Percentiles rank a stretch among this genome's conserved stretches.
Evolutionary conservation across 2,113 vertebrate genomes (phyloP).

Genomic region (Eclectus roratus): DNA sequence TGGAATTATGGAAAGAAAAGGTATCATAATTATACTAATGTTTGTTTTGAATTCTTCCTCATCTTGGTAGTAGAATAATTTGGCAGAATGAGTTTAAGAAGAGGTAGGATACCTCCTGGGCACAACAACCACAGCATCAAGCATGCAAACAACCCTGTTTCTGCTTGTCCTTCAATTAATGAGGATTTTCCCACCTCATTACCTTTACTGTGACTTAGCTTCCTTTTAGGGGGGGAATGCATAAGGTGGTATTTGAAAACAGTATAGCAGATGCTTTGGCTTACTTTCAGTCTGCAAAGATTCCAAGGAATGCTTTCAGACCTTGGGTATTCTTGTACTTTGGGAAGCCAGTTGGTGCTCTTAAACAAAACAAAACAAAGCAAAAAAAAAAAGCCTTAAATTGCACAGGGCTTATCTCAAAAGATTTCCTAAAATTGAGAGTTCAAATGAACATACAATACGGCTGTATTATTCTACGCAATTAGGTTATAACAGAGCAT

Average conservation of each 20-base stretch:
- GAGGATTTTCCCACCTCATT: not conserved
- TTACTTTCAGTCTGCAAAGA: not conserved
- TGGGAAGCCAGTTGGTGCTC: not conserved
- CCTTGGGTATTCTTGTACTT: not conserved
- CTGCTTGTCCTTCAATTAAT: not conserved
- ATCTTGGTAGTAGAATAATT: not conserved
- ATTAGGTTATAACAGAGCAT: not conserved
- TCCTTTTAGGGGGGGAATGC: not conserved
- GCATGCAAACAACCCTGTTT: not conserved
- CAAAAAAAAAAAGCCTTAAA: not conserved
- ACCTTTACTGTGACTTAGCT: not conserved
- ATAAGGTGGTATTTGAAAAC: not conserved
- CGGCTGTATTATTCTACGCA: not conserved
- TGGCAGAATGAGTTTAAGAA: not conserved
- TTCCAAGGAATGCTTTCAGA: constrained; percentile 14
- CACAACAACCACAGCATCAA: not conserved
- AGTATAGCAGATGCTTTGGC: not conserved
- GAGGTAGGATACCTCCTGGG: not conserved
- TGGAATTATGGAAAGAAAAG: not conserved
- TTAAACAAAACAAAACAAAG: not conserved
- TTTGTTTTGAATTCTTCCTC: not conserved
- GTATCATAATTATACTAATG: not conserved
- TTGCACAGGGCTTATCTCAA: not conserved
- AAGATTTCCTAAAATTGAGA: not conserved
- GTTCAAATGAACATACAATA: not conserved